Conservation (phyloP, 2,113 vertebrate genomes). For the Pluvialis apricaria region DNA sequence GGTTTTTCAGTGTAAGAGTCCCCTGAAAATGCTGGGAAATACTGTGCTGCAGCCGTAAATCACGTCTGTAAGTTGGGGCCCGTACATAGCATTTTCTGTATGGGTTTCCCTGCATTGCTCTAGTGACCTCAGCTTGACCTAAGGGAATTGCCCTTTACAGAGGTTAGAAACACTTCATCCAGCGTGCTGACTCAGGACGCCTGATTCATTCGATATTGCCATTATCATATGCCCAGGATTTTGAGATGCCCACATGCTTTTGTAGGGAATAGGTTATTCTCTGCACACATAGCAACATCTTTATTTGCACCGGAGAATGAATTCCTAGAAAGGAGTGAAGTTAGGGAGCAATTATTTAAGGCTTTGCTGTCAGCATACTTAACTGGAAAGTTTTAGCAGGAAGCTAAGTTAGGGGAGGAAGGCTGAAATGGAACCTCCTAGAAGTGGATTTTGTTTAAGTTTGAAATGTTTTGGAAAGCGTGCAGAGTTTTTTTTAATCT, state of each 20-base stretch:
- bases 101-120: conserved; percentile 48
- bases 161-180: conserved; percentile 35
- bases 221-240: conserved; percentile 9
- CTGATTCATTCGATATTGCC: conserved; percentile 14
- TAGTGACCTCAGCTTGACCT: conserved; percentile 52
- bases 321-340: conserved; percentile 9
- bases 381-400: not conserved
- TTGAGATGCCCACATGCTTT: conserved; percentile 5
- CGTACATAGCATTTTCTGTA: not conserved
- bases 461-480: conserved; percentile 26
- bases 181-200: conserved; percentile 36
- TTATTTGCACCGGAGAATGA: not conserved
- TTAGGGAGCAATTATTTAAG: not conserved
- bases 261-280: not conserved
- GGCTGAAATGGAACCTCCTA: not conserved
- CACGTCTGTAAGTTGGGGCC: not conserved
- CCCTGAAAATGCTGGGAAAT: not conserved
- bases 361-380: not conserved
- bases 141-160: conserved; percentile 49
- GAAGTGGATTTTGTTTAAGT: not conserved
- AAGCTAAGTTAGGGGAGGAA: not conserved
- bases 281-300: not conserved
- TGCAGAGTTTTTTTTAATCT: not conserved
- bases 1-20: not conserved
- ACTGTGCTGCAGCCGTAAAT: not conserved